phyloP scores from a whole-genome alignment of 2,797 vertebrate genomes.

The Harpagifer antarcticus region DNA sequence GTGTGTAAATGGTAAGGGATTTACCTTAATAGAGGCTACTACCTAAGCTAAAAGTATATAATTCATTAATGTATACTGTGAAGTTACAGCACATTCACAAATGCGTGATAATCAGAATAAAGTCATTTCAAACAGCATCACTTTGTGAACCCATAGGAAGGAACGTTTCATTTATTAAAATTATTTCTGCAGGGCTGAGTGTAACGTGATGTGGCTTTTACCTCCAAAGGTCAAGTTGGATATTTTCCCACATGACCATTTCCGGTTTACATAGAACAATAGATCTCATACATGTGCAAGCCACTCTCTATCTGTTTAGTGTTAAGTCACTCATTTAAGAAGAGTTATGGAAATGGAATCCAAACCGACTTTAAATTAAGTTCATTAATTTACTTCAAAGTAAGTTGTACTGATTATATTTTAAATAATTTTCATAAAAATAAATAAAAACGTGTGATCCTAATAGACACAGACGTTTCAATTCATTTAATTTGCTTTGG shows the following conservation, averaged over 20 bases:
- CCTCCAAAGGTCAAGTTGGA: conserved; percentile 35
- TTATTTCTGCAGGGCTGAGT: conserved; percentile 37
- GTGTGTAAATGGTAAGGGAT: neutral
- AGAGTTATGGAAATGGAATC: no score
- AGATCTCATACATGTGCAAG: neutral
- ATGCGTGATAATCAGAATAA: neutral
- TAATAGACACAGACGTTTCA: no score
- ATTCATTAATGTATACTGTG: neutral
- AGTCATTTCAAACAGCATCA: neutral
- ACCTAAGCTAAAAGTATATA: neutral
- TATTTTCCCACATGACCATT: neutral
- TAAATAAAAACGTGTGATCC: no score
- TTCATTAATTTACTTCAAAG: neutral
- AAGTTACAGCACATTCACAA: neutral
- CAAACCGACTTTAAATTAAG: no score
- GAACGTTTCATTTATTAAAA: neutral
- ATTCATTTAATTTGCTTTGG: neutral
- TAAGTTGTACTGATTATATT: neutral
- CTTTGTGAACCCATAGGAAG: neutral
- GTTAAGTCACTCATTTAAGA: no score
- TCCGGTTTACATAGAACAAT: conserved; percentile 38
- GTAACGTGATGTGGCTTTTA: conserved; percentile 76
- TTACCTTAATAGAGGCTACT: neutral
- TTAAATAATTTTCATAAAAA: no score
- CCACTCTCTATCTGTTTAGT: no score